Evolutionary conservation across 2,113 vertebrate species (phyloP).

Genomic region (Notothenia rossii): DNA sequence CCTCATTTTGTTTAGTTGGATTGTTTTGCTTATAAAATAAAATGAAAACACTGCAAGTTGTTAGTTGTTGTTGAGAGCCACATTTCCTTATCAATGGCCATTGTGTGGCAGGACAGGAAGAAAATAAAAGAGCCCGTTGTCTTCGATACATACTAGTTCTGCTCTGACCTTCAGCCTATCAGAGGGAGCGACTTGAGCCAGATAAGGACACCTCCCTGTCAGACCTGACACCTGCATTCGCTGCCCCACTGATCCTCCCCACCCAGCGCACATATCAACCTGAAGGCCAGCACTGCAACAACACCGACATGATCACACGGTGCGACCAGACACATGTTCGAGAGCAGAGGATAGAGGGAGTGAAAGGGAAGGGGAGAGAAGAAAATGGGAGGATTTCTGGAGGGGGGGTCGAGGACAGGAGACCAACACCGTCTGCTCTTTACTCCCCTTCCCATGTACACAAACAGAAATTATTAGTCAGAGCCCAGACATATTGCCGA

Average conservation of each 20-base stretch:
- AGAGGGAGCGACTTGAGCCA: conserved; percentile 45
- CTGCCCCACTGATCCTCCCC: conserved; percentile 39
- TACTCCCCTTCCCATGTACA: conserved; percentile 40
- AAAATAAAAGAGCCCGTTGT: conserved; percentile 52
- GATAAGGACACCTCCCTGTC: conserved; percentile 67
- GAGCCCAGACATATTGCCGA: conserved; percentile 67
- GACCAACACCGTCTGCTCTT: conserved; percentile 55
- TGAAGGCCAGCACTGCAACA: conserved; percentile 23
- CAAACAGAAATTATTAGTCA: conserved; percentile 77
- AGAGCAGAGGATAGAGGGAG: conserved; percentile 5
- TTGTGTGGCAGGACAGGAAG: conserved; percentile 37
- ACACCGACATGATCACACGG: conserved; percentile 79
- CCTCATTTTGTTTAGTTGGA: background rate
- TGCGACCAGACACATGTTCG: conserved; percentile 50
- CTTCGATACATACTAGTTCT: conserved; percentile 20
- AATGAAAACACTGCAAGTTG: background rate
- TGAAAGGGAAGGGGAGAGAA: background rate
- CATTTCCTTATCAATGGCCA: conserved; percentile 24
- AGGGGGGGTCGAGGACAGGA: conserved; percentile 15
- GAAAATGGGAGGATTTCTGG: background rate
- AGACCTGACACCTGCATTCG: conserved; percentile 81
- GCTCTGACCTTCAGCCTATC: conserved; percentile 64
- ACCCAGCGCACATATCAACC: conserved; percentile 48
- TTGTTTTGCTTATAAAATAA: background rate
- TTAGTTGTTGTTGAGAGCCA: conserved; percentile 6